A percentile compares a stretch with the other conserved stretches of the same genome.
These are phyloP conservation scores for Drosophila simulans DNA, from an alignment of 1,140 invertebrate species.

Conservation along the genomic window DNA sequence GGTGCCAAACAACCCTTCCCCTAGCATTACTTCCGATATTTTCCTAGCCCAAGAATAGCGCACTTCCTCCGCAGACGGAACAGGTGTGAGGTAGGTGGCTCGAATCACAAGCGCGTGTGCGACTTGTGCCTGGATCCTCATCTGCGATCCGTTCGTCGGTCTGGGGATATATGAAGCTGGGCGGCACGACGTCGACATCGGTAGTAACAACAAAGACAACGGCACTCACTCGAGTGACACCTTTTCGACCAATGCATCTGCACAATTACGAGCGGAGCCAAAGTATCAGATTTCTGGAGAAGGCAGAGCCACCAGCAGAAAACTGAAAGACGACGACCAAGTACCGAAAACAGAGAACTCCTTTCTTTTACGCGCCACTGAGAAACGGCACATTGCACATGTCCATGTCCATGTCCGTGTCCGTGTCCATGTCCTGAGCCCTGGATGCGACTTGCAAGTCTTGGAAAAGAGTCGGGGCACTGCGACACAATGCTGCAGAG, in stretches of 20 bases:
- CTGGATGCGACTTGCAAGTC: conserved; percentile 22
- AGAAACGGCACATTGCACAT: conserved; percentile 81
- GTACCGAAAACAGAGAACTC: conserved; percentile 62
- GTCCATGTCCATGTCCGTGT: conserved; percentile 62
- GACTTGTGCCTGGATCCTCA: conserved; percentile 61
- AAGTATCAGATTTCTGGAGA: conserved; percentile 76
- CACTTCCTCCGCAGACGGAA: conserved; percentile 13
- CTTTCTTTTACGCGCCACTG: conserved; percentile 82
- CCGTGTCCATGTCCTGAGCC: conserved; percentile 28
- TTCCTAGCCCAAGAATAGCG: conserved; percentile 6
- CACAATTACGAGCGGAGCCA: conserved; percentile 73
- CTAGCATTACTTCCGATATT: conserved; percentile 37
- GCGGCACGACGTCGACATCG: conserved; percentile 50
- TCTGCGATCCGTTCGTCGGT: conserved; percentile 54
- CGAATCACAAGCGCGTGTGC: conserved; percentile 69
- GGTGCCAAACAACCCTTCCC: conserved; percentile 21
- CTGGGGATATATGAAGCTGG: conserved; percentile 45
- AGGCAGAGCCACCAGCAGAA: conserved; percentile 64
- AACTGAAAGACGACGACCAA: conserved; percentile 22
- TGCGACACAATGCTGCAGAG: conserved; percentile 53
- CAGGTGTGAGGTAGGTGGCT: conserved; percentile 56
- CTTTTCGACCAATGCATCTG: conserved; percentile 76
- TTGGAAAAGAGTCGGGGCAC: conserved; percentile 9
- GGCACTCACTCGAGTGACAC: conserved; percentile 73
- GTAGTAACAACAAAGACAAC: conserved; percentile 19